These are phyloP conservation scores for Hippocampus guttulatus DNA, from an alignment of 2,113 vertebrate species.

Conservation along the genomic window DNA sequence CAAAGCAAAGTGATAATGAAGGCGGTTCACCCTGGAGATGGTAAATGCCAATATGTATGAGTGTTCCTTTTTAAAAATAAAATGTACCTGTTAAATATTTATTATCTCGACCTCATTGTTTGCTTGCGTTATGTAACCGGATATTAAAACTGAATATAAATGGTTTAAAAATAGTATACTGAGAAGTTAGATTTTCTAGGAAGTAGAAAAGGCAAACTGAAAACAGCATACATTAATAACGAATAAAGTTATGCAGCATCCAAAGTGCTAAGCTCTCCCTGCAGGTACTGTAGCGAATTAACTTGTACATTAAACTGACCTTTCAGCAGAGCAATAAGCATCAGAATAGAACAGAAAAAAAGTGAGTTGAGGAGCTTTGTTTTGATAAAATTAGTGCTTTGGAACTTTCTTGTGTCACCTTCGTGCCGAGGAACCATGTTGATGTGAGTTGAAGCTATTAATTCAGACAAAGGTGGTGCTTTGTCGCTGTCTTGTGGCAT, in stretches of 20 bases:
- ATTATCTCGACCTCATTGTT: not conserved
- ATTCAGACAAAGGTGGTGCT: too few species aligned
- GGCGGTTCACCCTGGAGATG: constrained; percentile 22
- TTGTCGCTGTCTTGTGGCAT: too few species aligned
- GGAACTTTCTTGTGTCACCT: too few species aligned
- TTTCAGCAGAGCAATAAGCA: too few species aligned
- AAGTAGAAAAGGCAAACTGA: not conserved
- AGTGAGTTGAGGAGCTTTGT: too few species aligned
- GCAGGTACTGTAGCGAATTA: too few species aligned
- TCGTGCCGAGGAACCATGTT: too few species aligned
- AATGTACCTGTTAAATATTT: not conserved
- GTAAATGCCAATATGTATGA: constrained; percentile 26
- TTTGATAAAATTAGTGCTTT: too few species aligned
- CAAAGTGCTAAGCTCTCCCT: too few species aligned
- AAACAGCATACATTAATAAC: not conserved
- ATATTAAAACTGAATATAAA: not conserved
- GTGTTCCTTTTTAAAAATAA: constrained; percentile 6
- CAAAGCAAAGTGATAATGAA: constrained; percentile 35
- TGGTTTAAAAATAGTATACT: not conserved
- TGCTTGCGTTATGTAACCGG: not conserved
- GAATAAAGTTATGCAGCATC: not conserved
- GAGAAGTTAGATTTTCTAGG: not conserved
- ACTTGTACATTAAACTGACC: too few species aligned
- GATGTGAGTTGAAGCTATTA: too few species aligned
- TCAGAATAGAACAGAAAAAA: too few species aligned